Percentiles rank a stretch among this genome's conserved stretches.
These are phyloP conservation scores for Epinephelus cyanopodus DNA, from an alignment of 2,113 vertebrate genomes.

Conservation along the genomic window DNA sequence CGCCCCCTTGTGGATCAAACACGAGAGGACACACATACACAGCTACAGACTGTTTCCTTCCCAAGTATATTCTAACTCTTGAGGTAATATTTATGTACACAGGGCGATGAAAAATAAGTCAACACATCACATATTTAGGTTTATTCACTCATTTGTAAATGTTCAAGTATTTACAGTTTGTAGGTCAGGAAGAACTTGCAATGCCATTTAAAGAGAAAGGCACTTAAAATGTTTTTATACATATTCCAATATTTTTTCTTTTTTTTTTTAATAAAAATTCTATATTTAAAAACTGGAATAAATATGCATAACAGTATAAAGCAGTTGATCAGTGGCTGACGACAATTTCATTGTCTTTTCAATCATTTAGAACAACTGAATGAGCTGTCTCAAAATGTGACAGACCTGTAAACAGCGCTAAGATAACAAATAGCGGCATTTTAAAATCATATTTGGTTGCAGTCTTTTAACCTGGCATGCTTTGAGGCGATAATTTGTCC, in stretches of 20 bases:
- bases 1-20: constrained; percentile 25
- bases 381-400: background rate
- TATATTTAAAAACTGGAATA: background rate
- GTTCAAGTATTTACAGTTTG: constrained; percentile 15
- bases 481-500: background rate
- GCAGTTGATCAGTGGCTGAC: background rate
- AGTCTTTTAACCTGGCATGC: background rate
- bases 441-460: background rate
- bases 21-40: background rate
- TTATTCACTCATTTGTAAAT: constrained; percentile 20
- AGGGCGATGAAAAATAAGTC: background rate
- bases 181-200: background rate
- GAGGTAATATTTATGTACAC: background rate
- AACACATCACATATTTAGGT: background rate
- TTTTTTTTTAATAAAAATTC: background rate
- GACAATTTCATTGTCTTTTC: background rate
- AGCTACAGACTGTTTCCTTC: too few species aligned
- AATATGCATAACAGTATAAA: background rate
- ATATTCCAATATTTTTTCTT: background rate
- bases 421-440: background rate
- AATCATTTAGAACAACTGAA: background rate
- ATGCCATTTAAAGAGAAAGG: background rate
- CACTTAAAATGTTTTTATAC: background rate
- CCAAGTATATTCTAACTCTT: background rate
- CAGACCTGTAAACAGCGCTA: background rate